Base-by-base conservation (phyloP, 2,113 vertebrate species). In the Passer montanus region DNA sequence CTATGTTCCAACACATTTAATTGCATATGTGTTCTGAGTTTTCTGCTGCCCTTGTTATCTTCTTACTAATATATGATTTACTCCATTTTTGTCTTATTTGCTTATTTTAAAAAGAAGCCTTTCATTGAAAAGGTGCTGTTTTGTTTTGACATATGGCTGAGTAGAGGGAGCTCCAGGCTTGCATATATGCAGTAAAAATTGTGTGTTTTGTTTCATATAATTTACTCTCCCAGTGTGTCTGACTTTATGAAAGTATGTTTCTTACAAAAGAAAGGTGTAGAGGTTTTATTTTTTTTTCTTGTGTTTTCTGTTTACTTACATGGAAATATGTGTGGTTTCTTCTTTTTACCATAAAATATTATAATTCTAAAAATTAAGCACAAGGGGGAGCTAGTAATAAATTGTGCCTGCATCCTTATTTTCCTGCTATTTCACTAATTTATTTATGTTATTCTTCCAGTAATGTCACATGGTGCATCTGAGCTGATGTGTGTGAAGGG, bases 341-440 rank as follows among this genome's bases (percentile, higher is more conserved):
- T 81, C 52, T 67, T 78, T 33, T 28, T 58, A 37, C 22, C 30
- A 14, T 77, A 6, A 19, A 68, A 70, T 6, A 28, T 15, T 13
- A 8, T 64, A 2, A 22, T 84, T 93, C 73, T 13, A 76, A 55
- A 90, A 85, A 53, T 31, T 0, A 83, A 85, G 21, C 95, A 93
- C 80, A 83, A 81, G 92, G 43, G 90, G 95, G 95, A 93, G 95
- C 93, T 84, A 47, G 44, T 55, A 74, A 55, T 53, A 70, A 46
- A 35, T 39, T 18, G 39, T 83, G 22, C 11, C 7, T 59, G 2
- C 26, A 55, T 49, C 24, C 23, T 70, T 64, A 9, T 79, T 80
- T 73, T 91, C 9, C 15, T 84, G 20, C 33, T 79, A 2, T 41
- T 87, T 84, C 19, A 24, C n/a, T 89, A 6, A 13, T 28, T 59